phyloP scores from a whole-genome alignment of 64 coral and sea anemone genomes.

The Acropora yongei region DNA sequence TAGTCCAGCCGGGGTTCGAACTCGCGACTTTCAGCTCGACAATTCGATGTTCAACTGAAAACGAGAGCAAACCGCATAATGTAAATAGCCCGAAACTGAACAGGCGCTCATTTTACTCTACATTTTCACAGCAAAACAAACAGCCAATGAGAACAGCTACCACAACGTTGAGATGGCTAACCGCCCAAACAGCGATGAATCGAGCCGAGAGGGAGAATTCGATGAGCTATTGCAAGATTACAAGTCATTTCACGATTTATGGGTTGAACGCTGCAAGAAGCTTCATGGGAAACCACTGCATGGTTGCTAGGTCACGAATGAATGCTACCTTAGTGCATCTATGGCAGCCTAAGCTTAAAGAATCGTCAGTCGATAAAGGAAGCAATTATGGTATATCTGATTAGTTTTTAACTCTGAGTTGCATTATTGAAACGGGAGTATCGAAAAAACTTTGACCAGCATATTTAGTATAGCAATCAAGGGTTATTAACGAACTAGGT shows the following conservation, averaged over 20 bases:
- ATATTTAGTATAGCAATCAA: too few relatives aligned
- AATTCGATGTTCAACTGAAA: too few relatives aligned
- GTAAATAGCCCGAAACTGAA: not conserved
- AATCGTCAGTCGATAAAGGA: not conserved
- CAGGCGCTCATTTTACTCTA: not conserved
- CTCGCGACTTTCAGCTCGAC: too few relatives aligned
- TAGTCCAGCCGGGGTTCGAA: too few relatives aligned
- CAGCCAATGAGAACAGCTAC: not conserved
- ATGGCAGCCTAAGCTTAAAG: not conserved
- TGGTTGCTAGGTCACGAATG: not conserved
- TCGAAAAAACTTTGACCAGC: too few relatives aligned
- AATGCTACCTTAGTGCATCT: not conserved
- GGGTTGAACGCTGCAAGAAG: constrained; percentile 38
- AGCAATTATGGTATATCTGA: too few relatives aligned
- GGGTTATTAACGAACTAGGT: too few relatives aligned
- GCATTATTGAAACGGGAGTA: too few relatives aligned
- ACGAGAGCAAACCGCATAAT: too few relatives aligned
- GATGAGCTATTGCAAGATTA: constrained; percentile 44
- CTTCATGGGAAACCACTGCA: constrained; percentile 43
- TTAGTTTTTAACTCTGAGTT: too few relatives aligned
- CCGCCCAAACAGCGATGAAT: not conserved
- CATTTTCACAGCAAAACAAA: constrained; percentile 1
- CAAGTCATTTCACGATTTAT: constrained; percentile 26
- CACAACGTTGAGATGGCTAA: constrained; percentile 31
- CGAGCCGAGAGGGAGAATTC: constrained; percentile 10